These are phyloP conservation scores for Miniopterus natalensis DNA, from an alignment of 2,113 vertebrate genomes.

Conservation along the genomic window DNA sequence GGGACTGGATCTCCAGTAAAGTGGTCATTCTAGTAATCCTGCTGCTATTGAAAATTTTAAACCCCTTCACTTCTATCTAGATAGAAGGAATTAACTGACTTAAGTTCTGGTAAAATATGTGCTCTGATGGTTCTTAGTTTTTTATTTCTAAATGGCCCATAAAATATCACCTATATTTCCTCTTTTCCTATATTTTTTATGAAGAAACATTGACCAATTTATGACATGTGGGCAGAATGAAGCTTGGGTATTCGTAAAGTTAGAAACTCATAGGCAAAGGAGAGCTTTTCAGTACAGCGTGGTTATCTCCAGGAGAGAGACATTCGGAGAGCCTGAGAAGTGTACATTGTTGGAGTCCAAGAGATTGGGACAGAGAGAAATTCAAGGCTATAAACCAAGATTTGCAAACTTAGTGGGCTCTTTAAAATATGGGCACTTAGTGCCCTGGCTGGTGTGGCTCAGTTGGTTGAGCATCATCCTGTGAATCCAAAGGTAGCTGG, in stretches of 20 bases:
- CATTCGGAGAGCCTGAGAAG: not conserved
- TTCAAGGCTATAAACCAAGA: not conserved
- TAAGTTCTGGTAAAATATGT: not conserved
- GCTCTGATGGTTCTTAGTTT: not conserved
- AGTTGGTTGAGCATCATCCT: too few species aligned
- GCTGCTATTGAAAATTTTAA: not conserved
- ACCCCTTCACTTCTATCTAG: not conserved
- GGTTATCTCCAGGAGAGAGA: not conserved
- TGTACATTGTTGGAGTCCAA: not conserved
- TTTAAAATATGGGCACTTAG: not conserved
- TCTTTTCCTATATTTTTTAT: too few species aligned
- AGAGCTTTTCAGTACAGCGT: not conserved
- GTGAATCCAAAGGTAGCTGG: too few species aligned
- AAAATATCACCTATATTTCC: not conserved
- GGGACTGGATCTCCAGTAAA: not conserved
- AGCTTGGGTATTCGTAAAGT: not conserved
- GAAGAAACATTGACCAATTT: not conserved
- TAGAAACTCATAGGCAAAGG: not conserved
- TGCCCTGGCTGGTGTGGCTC: too few species aligned
- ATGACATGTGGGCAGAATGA: not conserved
- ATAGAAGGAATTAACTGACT: not conserved
- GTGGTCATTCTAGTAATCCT: not conserved
- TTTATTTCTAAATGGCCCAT: not conserved
- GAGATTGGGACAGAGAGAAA: not conserved
- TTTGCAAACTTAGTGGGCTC: not conserved